Percentiles rank a stretch among this genome's conserved stretches.
Conservation (phyloP, 1,140 invertebrate genomes). For the Mizuhopecten yessoensis region DNA sequence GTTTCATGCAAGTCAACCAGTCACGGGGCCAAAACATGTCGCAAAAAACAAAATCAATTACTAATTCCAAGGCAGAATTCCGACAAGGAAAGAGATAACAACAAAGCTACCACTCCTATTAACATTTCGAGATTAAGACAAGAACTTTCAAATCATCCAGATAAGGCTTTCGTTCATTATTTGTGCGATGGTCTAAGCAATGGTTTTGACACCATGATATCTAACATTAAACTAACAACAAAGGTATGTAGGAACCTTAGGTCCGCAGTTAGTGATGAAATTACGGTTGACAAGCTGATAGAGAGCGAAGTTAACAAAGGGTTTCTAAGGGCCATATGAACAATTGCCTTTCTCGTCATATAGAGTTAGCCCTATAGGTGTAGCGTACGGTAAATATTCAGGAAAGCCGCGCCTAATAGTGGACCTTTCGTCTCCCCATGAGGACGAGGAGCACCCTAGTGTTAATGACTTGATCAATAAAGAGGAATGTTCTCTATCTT, state of each 20-base stretch:
- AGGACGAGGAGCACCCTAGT: too few species aligned
- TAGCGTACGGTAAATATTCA: too few species aligned
- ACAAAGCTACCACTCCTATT: neutral
- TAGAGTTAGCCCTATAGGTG: too few species aligned
- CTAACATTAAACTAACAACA: neutral
- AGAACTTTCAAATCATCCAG: neutral
- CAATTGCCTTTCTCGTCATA: too few species aligned
- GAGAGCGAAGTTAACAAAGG: too few species aligned
- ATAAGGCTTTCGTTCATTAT: conserved; percentile 15
- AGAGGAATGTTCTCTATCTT: conserved; percentile 44
- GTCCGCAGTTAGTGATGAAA: neutral
- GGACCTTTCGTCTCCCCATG: too few species aligned
- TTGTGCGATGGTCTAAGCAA: conserved; percentile 2
- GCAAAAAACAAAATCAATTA: neutral
- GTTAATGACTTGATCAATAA: too few species aligned
- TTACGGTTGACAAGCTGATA: conserved; percentile 45
- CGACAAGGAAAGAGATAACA: too few species aligned
- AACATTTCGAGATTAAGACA: neutral
- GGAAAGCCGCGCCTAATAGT: too few species aligned
- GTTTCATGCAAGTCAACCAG: neutral
- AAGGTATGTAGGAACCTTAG: conserved; percentile 43
- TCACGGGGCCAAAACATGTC: neutral
- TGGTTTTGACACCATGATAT: conserved; percentile 48
- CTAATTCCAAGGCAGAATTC: too few species aligned
- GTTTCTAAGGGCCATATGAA: too few species aligned